Evolutionary conservation across 92 coral and sea anemone species (phyloP).

Genomic region (Epizoanthus illoricatus): DNA sequence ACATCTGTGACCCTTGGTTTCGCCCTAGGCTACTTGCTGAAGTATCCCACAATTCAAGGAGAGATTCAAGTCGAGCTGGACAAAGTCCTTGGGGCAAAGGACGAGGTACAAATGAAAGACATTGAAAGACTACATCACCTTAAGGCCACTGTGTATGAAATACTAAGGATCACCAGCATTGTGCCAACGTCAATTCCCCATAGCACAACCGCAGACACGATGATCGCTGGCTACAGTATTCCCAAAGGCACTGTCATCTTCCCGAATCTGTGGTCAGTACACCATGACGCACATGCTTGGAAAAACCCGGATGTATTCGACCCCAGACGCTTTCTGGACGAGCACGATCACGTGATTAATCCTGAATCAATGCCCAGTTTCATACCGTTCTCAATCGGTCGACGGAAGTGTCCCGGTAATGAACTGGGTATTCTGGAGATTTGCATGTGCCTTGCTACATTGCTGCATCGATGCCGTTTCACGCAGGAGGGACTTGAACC

Average conservation of each 20-base stretch:
- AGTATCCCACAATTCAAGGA: constrained; percentile 16
- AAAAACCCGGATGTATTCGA: constrained; percentile 71
- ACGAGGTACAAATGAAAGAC: constrained; percentile 3
- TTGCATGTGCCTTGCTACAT: constrained; percentile 16
- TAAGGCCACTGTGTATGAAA: constrained; percentile 18
- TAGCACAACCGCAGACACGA: constrained; percentile 38
- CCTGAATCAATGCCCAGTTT: not conserved
- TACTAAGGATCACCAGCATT: constrained; percentile 23
- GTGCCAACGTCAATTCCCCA: constrained; percentile 31
- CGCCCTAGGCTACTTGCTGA: constrained; percentile 22
- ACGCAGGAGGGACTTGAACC: constrained; percentile 19
- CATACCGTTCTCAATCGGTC: constrained; percentile 37
- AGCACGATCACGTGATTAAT: constrained; percentile 14
- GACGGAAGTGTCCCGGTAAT: constrained; percentile 32
- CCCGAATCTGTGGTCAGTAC: constrained; percentile 77
- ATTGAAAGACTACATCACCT: constrained; percentile 9
- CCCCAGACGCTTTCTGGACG: constrained; percentile 78
- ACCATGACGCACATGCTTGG: constrained; percentile 55
- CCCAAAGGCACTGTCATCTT: constrained; percentile 58
- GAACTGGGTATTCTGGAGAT: constrained; percentile 17
- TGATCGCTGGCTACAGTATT: constrained; percentile 15
- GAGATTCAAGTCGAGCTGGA: constrained; percentile 34
- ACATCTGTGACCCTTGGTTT: constrained; percentile 9
- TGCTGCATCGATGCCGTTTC: constrained; percentile 10
- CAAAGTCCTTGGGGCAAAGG: constrained; percentile 6